phyloP scores from a whole-genome alignment of 2,113 vertebrate species.

The Cephalophus harveyi region DNA sequence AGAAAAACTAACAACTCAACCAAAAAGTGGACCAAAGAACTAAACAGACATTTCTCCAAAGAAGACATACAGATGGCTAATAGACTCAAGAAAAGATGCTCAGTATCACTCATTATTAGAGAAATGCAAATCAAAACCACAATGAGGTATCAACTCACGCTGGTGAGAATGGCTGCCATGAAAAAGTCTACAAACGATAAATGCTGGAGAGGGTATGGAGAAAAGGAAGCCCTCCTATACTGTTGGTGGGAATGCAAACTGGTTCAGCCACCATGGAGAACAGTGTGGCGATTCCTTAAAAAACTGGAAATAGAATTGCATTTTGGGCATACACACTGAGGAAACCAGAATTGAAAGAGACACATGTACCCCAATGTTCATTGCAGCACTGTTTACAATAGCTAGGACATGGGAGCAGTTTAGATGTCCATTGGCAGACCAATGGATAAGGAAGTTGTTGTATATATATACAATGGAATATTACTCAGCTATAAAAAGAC shows the following conservation, averaged over 20 bases:
- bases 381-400: neutral
- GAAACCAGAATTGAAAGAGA: neutral
- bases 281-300: neutral
- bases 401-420: neutral
- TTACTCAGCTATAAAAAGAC: neutral
- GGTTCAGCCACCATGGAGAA: neutral
- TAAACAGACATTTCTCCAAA: neutral
- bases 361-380: neutral
- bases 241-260: neutral
- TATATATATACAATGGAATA: neutral
- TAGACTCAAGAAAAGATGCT: neutral
- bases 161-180: neutral
- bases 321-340: neutral
- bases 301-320: neutral
- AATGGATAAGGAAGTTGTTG: neutral
- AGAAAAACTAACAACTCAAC: neutral
- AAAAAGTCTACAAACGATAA: neutral
- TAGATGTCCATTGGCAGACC: neutral
- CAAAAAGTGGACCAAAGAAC: neutral
- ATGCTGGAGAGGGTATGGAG: neutral
- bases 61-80: neutral
- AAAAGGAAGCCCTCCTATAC: neutral
- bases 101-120: neutral
- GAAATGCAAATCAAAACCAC: neutral
- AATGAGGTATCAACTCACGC: neutral